These are phyloP conservation scores for Danio rerio DNA, from an alignment of 2,113 vertebrate species.

Conservation along the genomic window GRCz12tu NC_133187.1:28467501-28468000, in stretches of 20 bases:
- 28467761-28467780: too few species aligned
- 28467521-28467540: constrained; percentile 27
- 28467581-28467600: not conserved
- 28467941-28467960: too few species aligned
- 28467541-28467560: constrained; percentile 3
- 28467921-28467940: too few species aligned
- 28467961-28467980: too few species aligned
- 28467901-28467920: too few species aligned
- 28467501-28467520: not conserved
- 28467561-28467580: constrained; percentile 27
- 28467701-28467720: not conserved
- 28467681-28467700: not conserved
- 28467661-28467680: not conserved
- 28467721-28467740: not conserved
- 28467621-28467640: not conserved
- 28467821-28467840: too few species aligned
- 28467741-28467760: not conserved
- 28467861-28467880: too few species aligned
- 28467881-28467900: too few species aligned
- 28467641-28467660: not conserved
- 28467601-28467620: not conserved
- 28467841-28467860: too few species aligned
- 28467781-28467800: too few species aligned
- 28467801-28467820: too few species aligned
- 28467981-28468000: too few species aligned